Evolutionary conservation across 2,797 vertebrate species (phyloP).

Genomic region (Tenualosa thibaudeaui): DNA sequence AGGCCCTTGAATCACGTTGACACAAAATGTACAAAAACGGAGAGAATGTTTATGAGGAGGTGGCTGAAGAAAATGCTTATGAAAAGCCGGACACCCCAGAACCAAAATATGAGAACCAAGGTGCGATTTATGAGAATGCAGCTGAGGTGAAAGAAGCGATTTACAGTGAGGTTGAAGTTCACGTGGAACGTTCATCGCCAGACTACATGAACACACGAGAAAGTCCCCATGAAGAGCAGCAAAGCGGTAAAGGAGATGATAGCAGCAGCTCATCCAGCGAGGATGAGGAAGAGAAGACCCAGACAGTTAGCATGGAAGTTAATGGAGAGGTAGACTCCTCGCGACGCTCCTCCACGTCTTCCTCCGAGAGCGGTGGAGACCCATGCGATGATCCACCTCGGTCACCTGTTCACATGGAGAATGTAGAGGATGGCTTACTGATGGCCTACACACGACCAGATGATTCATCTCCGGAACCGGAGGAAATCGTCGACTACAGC

Average conservation of each 20-base stretch:
- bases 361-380: slow-evolving; percentile 51
- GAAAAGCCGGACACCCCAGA: slow-evolving; percentile 43
- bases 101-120: slow-evolving; percentile 49
- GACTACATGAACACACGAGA: slow-evolving; percentile 64
- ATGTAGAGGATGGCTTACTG: slow-evolving; percentile 54
- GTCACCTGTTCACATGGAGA: slow-evolving; percentile 48
- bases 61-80: neutral
- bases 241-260: neutral
- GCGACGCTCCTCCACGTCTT: slow-evolving; percentile 60
- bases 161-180: slow-evolving; percentile 57
- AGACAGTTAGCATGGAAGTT: slow-evolving; percentile 28
- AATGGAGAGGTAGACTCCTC: slow-evolving; percentile 54
- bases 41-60: slow-evolving; percentile 59
- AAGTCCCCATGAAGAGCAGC: neutral
- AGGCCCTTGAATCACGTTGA: neutral
- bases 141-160: slow-evolving; percentile 46
- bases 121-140: slow-evolving; percentile 25
- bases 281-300: slow-evolving; percentile 27
- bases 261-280: neutral
- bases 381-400: slow-evolving; percentile 58
- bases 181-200: slow-evolving; percentile 48
- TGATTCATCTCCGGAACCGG: slow-evolving; percentile 34
- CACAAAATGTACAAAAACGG: neutral
- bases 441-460: slow-evolving; percentile 54
- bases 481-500: slow-evolving; percentile 62